phyloP scores from a whole-genome alignment of 2,888 invertebrate genomes.

The Diarsia brunnea region DNA sequence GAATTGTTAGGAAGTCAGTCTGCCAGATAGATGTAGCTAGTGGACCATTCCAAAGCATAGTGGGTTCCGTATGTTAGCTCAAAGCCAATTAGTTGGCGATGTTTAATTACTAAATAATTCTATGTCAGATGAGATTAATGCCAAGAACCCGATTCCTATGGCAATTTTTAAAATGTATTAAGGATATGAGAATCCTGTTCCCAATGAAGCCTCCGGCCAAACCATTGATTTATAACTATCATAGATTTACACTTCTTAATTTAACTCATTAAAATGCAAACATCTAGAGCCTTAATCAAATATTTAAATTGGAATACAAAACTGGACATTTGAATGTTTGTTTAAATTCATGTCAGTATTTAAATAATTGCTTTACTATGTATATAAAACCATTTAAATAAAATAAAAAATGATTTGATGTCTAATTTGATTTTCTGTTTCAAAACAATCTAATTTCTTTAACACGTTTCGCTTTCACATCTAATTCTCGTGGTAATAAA shows the following conservation, averaged over 20 bases:
- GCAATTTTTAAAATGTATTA: conserved; percentile 12
- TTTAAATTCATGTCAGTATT: conserved; percentile 52
- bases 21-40: not conserved
- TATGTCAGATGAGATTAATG: conserved; percentile 7
- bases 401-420: conserved; percentile 18
- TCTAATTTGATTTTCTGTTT: conserved; percentile 35
- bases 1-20: not conserved
- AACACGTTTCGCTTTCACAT: conserved; percentile 29
- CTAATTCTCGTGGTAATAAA: conserved; percentile 1
- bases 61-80: not conserved
- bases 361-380: conserved; percentile 53
- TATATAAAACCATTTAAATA: conserved; percentile 35
- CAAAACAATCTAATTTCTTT: conserved; percentile 16
- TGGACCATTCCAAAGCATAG: too few species aligned
- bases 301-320: conserved; percentile 64
- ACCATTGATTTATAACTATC: conserved; percentile 45
- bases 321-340: conserved; percentile 56
- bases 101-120: conserved; percentile 11
- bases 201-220: conserved; percentile 26
- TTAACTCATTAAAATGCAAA: conserved; percentile 62
- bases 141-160: not conserved
- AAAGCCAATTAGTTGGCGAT: not conserved
- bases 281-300: conserved; percentile 62
- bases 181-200: conserved; percentile 47
- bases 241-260: conserved; percentile 59